These are phyloP conservation scores for Ispidina lecontei DNA, from an alignment of 2,797 vertebrate species.

Conservation along the genomic window DNA sequence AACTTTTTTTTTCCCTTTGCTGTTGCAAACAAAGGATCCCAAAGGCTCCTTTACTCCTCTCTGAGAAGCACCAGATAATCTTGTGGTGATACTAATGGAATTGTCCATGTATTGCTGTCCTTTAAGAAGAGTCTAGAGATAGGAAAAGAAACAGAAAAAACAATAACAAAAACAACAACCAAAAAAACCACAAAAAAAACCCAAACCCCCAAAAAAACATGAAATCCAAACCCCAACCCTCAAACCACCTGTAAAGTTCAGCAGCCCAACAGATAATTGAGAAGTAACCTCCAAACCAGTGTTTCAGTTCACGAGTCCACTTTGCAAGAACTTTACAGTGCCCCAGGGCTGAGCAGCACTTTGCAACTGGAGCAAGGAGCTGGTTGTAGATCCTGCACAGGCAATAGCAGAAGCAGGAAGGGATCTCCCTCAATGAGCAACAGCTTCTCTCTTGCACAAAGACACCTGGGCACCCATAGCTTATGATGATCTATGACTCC, in stretches of 20 bases:
- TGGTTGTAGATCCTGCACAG: not conserved
- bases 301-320: not conserved
- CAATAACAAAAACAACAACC: too few species aligned
- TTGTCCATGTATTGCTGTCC: not conserved
- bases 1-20: not conserved
- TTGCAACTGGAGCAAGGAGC: not conserved
- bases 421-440: not conserved
- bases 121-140: not conserved
- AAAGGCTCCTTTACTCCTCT: not conserved
- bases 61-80: not conserved
- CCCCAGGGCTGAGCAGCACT: not conserved
- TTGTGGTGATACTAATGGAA: not conserved
- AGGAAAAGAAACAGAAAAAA: not conserved
- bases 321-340: not conserved
- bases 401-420: not conserved
- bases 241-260: not conserved
- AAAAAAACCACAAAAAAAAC: not conserved
- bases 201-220: too few species aligned
- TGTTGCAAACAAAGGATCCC: not conserved
- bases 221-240: not conserved
- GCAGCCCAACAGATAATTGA: not conserved
- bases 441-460: not conserved
- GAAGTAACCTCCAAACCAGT: not conserved
- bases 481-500: not conserved
- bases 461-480: not conserved